Conservation (phyloP, 1,140 invertebrate species). For the Ericerus pela region DNA sequence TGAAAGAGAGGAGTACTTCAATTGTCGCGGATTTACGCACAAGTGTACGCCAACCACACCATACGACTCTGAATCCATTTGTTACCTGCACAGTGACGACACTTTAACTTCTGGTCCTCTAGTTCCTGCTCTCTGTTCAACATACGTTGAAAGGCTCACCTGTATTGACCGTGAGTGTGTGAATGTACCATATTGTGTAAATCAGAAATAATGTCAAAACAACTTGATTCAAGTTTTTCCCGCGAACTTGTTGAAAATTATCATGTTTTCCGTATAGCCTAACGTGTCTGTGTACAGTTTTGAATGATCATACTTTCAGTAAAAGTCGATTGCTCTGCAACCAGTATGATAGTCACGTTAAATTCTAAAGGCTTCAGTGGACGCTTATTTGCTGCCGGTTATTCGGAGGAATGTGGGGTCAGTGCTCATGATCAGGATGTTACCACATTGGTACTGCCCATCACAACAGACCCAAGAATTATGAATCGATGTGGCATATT, state of each 20-base stretch:
- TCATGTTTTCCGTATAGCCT: too few species aligned
- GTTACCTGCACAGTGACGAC: slow-evolving; percentile 35
- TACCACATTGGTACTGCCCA: slow-evolving; percentile 31
- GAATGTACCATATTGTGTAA: too few species aligned
- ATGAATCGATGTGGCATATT: slow-evolving; percentile 28
- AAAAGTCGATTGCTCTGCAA: slow-evolving; percentile 34
- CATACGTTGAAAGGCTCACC: slow-evolving; percentile 36
- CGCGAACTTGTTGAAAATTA: too few species aligned
- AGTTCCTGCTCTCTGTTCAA: slow-evolving; percentile 26
- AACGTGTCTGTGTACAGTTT: too few species aligned
- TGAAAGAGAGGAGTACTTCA: slow-evolving; percentile 34
- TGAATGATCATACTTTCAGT: slow-evolving; percentile 31
- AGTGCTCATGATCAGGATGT: slow-evolving; percentile 32
- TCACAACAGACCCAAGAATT: slow-evolving; percentile 24
- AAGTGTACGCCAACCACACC: slow-evolving; percentile 17
- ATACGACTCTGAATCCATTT: slow-evolving; percentile 23
- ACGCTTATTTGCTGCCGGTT: slow-evolving; percentile 33
- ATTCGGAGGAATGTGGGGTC: slow-evolving; percentile 33
- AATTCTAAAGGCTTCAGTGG: slow-evolving; percentile 37
- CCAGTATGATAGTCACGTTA: slow-evolving; percentile 34
- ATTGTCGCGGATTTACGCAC: slow-evolving; percentile 35
- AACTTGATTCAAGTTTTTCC: too few species aligned
- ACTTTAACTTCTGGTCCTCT: slow-evolving; percentile 32
- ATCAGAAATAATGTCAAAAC: too few species aligned
- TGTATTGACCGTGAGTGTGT: slow-evolving; percentile 37